These are phyloP conservation scores for Sphyrna mokarran DNA, from an alignment of 2,113 vertebrate species.

Conservation along the genomic window DNA sequence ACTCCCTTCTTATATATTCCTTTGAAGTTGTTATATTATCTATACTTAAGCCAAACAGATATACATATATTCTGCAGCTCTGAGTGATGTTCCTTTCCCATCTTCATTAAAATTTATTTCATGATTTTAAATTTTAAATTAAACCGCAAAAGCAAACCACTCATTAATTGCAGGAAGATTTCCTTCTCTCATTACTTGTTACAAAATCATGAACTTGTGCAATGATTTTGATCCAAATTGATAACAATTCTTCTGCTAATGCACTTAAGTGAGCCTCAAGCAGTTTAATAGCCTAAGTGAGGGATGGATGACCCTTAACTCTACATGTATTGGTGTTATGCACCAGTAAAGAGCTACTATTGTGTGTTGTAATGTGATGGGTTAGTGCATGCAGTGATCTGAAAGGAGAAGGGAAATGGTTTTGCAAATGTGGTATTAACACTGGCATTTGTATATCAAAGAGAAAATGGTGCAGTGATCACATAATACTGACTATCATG, in stretches of 20 bases:
- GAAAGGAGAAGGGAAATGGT: background rate
- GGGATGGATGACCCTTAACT: background rate
- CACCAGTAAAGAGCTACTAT: background rate
- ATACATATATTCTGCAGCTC: background rate
- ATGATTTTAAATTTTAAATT: constrained; percentile 15
- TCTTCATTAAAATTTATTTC: background rate
- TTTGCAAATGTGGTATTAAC: background rate
- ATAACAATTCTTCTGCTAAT: background rate
- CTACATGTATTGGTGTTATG: background rate
- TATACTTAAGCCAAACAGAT: background rate
- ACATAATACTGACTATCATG: background rate
- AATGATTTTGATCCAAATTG: background rate
- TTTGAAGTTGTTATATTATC: background rate
- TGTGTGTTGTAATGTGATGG: background rate
- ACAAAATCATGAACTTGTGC: background rate
- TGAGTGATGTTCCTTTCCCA: background rate
- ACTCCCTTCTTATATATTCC: background rate
- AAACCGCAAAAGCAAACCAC: background rate
- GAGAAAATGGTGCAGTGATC: background rate
- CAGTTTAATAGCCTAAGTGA: background rate
- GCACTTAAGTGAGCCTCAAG: background rate
- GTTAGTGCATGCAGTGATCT: background rate
- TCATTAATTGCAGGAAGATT: background rate
- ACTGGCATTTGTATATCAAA: background rate
- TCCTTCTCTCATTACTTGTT: background rate